These are phyloP conservation scores for Potamilus streckersoni DNA, from an alignment of 1,140 invertebrate genomes.

Conservation along the genomic window DNA sequence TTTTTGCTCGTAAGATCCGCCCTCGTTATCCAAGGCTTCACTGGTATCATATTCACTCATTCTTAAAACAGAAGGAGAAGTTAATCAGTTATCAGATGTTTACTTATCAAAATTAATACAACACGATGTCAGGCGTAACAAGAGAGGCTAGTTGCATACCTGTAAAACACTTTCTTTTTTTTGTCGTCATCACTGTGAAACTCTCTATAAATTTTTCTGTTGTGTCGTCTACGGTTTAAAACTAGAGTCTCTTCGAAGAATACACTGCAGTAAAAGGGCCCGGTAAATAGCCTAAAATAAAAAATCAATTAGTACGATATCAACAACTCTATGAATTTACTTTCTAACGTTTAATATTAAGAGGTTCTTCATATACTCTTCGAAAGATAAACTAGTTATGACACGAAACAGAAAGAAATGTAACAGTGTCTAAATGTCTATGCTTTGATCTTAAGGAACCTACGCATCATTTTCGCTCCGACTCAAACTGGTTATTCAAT, in stretches of 20 bases:
- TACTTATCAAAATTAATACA: no score
- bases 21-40: no score
- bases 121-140: no score
- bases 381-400: neutral
- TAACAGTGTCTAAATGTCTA: neutral
- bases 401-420: neutral
- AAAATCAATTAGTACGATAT: neutral
- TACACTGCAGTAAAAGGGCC: conserved; percentile 24
- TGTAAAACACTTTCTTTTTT: no score
- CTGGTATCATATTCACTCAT: no score
- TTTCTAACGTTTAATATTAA: neutral
- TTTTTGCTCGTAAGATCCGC: no score
- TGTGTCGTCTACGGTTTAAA: conserved; percentile 23
- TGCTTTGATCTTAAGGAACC: neutral
- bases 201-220: conserved; percentile 13
- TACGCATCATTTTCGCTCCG: neutral
- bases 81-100: no score
- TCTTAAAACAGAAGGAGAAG: no score
- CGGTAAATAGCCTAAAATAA: conserved; percentile 22
- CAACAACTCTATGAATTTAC: neutral
- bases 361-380: neutral
- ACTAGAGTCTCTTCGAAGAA: conserved; percentile 24
- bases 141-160: no score
- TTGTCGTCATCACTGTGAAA: neutral
- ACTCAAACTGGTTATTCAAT: neutral